Conservation (phyloP, 2,888 invertebrate genomes). For the Calameuta pallipes region DNA sequence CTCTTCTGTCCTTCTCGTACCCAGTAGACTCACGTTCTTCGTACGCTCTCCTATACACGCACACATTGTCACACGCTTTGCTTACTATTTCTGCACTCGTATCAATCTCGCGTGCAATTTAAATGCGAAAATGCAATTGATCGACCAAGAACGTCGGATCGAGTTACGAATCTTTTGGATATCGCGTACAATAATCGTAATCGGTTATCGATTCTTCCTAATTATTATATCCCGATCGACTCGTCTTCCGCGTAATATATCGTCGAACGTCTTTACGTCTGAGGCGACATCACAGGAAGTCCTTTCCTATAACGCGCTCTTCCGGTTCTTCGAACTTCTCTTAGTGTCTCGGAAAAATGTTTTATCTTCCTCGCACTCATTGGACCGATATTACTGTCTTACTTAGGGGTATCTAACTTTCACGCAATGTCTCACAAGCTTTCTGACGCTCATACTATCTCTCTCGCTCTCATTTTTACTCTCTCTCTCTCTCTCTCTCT, state of each 20-base stretch:
- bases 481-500: constrained; percentile 33
- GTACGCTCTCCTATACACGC: background rate
- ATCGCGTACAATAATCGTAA: background rate
- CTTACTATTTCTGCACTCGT: background rate
- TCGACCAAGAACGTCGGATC: background rate
- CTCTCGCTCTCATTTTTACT: constrained; percentile 14
- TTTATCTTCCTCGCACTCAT: constrained; percentile 1
- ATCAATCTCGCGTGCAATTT: background rate
- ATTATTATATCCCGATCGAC: background rate
- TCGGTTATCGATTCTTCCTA: background rate
- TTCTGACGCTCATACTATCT: constrained; percentile 7
- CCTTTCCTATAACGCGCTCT: background rate
- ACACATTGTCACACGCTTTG: background rate
- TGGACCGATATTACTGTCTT: background rate
- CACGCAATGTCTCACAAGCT: background rate
- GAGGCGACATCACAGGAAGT: background rate
- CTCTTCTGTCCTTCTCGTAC: background rate
- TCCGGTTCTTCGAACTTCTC: background rate
- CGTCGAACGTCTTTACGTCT: background rate
- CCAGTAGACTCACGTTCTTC: background rate
- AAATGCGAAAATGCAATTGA: background rate
- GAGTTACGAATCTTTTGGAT: background rate
- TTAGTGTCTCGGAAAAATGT: background rate
- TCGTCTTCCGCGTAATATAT: background rate
- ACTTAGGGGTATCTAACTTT: background rate